phyloP scores from a whole-genome alignment of 2,888 invertebrate genomes.

The Cistogaster globosa region DNA sequence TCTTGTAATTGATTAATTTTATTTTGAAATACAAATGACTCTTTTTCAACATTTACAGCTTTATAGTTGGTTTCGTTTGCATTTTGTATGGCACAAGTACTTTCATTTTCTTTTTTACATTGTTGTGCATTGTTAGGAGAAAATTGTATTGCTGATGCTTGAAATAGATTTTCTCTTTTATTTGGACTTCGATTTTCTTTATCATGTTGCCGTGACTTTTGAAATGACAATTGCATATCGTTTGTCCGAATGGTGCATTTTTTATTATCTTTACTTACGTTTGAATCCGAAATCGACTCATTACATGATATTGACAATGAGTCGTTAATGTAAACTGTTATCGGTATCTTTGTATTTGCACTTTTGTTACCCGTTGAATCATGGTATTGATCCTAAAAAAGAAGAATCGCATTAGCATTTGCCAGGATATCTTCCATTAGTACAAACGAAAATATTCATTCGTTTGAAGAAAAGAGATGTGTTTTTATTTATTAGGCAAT shows the following conservation, averaged over 20 bases:
- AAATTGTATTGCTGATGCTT: not conserved
- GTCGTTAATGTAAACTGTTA: slow-evolving; percentile 38
- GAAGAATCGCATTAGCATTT: not conserved
- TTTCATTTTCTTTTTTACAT: slow-evolving; percentile 44
- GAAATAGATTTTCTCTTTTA: slow-evolving; percentile 1
- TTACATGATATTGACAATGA: slow-evolving; percentile 15
- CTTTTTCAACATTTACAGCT: slow-evolving; percentile 16
- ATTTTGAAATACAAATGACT: slow-evolving; percentile 35
- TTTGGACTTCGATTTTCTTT: slow-evolving; percentile 41
- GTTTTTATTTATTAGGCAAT: no score
- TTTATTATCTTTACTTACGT: not conserved
- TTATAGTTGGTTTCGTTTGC: slow-evolving; percentile 11
- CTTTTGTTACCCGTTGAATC: not conserved
- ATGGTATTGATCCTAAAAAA: not conserved
- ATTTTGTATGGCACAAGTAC: slow-evolving; percentile 3
- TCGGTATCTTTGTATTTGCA: not conserved
- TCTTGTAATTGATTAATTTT: slow-evolving; percentile 43
- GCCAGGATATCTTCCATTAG: not conserved
- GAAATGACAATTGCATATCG: slow-evolving; percentile 17
- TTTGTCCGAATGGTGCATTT: not conserved
- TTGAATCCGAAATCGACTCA: not conserved
- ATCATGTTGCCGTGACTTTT: not conserved
- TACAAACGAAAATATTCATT: no score
- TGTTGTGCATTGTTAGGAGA: not conserved
- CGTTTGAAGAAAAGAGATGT: no score